Evolutionary conservation across 2,797 vertebrate genomes (phyloP).

Genomic region (Sylvilagus floridanus): DNA sequence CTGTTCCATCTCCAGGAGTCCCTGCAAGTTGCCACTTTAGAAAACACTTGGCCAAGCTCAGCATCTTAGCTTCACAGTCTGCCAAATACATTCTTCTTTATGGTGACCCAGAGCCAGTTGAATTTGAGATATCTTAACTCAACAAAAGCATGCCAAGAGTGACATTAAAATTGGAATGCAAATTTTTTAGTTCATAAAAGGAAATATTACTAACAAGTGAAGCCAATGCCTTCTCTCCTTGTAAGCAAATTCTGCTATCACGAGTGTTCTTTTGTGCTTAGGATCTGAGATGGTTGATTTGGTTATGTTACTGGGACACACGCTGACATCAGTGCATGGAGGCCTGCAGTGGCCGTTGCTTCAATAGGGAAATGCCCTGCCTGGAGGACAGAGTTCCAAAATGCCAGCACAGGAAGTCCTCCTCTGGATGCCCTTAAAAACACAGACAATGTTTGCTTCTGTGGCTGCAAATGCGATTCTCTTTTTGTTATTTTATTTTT

Average conservation of each 20-base stretch:
- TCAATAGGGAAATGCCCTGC: background rate
- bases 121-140: background rate
- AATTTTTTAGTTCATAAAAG: background rate
- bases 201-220: background rate
- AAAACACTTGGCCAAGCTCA: background rate
- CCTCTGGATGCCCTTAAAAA: background rate
- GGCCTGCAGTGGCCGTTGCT: background rate
- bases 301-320: background rate
- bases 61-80: background rate
- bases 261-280: background rate
- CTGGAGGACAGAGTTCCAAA: background rate
- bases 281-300: background rate
- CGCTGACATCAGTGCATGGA: background rate
- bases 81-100: background rate
- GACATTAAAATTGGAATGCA: background rate
- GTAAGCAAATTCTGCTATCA: background rate
- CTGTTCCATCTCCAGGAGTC: background rate
- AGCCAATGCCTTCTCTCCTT: background rate
- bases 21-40: background rate
- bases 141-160: background rate
- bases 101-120: background rate
- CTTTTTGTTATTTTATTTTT: conserved; percentile 54
- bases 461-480: background rate
- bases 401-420: background rate
- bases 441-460: background rate